Evolutionary conservation across 2,113 vertebrate species (phyloP), one percentile per base, ranked within the genome.

Genomic region (Phainopepla nitens): DNA sequence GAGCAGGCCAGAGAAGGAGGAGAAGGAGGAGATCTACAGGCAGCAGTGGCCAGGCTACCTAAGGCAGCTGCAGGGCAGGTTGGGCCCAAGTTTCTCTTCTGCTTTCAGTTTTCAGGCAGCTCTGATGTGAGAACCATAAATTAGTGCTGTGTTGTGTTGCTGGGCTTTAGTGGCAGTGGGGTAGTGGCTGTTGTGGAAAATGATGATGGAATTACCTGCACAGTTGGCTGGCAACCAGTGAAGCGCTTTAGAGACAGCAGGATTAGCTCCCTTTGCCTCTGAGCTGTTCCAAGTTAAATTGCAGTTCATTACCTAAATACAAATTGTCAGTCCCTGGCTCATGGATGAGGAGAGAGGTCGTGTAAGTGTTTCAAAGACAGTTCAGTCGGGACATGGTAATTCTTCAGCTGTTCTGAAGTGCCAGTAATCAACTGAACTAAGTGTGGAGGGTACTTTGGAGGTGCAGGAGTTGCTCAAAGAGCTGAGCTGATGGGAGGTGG

Each of bases 21-120:
- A 98, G 89, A 99, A 98, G 57, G 99, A 99, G 95, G 96, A 98
- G 5, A 96, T 99, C 82, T 99, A 99, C 97, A 97, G 94, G n/a
- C 98, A 99, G 39, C 98, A 97, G 39, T 99, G 99, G 99, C 98
- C 99, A 24, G 96, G 96, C 87, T 99, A 98, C 66, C 68, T 99
- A 11, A 98, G 97, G 77, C 98, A 98, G 27, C 98, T 99, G 58
- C 94, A 96, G 89, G 97, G 91, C 88, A 98, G 97, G 99, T 99
- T 68, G 86, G 87, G 82, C 36, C 68, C 13, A 11, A 25, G n/a
- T 56, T 35, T 33, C 45, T 72, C 9, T 56, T 58, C 10, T 36
- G 13, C 2, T 1, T 35, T 35, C 22, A 11, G 13, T 44, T 53
- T 77, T 61, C n/a, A 39, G 50, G 23, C 10, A 7, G 29, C 36